These are phyloP conservation scores for Aphelenchoides fujianensis DNA, from an alignment of 1,140 invertebrate species.

Conservation along the genomic window DNA sequence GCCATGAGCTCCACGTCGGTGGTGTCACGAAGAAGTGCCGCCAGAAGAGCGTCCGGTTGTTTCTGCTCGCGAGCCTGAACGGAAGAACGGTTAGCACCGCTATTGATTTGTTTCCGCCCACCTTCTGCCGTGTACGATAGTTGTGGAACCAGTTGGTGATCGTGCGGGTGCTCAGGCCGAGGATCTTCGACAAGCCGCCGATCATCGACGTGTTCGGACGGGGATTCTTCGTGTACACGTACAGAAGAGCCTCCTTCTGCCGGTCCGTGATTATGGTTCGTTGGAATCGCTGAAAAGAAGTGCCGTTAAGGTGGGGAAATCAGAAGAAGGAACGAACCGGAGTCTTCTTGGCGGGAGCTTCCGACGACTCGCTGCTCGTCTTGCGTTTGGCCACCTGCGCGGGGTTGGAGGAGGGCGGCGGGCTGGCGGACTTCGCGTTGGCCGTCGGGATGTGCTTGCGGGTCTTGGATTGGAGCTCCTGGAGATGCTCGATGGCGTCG, in stretches of 20 bases:
- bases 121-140: constrained; percentile 92
- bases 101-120: constrained; percentile 32
- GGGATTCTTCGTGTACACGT: constrained; percentile 89
- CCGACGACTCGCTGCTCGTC: constrained; percentile 4
- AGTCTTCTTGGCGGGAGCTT: constrained; percentile 36
- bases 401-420: background rate
- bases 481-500: constrained; percentile 26
- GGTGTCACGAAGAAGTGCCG: background rate
- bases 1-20: constrained; percentile 3
- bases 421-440: constrained; percentile 22
- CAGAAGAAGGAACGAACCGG: constrained; percentile 30
- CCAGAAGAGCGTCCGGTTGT: background rate
- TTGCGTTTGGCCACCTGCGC: constrained; percentile 23
- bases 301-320: background rate
- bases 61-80: constrained; percentile 15
- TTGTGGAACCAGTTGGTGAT: constrained; percentile 99
- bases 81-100: background rate
- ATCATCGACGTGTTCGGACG: constrained; percentile 92
- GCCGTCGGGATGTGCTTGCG: background rate
- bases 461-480: background rate
- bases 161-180: constrained; percentile 85
- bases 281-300: constrained; percentile 58
- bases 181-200: constrained; percentile 84
- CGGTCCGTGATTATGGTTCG: constrained; percentile 92
- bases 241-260: constrained; percentile 88